A percentile compares a stretch with the other conserved stretches of the same genome.
phyloP scores from a whole-genome alignment of 2,113 vertebrate species.

The Neolamprologus kungweensis region DNA sequence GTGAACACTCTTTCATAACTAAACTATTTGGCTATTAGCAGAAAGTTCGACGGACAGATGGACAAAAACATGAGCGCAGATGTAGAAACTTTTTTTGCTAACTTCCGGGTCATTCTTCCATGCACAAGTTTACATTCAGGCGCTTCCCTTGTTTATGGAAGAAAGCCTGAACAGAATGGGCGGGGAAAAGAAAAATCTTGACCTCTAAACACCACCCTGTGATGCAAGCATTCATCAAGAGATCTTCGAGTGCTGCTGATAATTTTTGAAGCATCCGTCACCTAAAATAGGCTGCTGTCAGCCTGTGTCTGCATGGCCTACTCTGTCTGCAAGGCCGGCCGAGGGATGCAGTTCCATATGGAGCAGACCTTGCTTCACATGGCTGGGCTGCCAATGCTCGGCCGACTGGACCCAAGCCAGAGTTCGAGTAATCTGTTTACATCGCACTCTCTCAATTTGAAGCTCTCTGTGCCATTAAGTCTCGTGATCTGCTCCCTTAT shows the following conservation, averaged over 20 bases:
- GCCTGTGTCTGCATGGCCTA: neutral
- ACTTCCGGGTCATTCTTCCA: neutral
- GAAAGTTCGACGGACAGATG: neutral
- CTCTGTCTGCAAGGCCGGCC: neutral
- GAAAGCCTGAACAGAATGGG: neutral
- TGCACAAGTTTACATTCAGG: slow-evolving; percentile 22
- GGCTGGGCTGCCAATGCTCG: neutral
- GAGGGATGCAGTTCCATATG: neutral
- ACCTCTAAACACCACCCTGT: slow-evolving; percentile 21
- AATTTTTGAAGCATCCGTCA: neutral
- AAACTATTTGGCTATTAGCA: neutral
- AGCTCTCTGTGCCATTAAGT: slow-evolving; percentile 12
- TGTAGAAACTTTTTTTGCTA: neutral
- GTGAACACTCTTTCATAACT: neutral
- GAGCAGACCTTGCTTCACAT: neutral
- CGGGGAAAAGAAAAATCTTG: neutral
- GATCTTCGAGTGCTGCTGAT: slow-evolving; percentile 1
- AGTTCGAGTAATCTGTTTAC: slow-evolving; percentile 31
- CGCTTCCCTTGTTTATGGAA: slow-evolving; percentile 45
- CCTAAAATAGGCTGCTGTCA: neutral
- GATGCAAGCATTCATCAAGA: neutral
- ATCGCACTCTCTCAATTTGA: slow-evolving; percentile 16
- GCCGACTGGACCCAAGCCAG: slow-evolving; percentile 14
- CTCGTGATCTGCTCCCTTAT: neutral
- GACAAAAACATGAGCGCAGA: neutral